Percentiles rank a stretch among this genome's conserved stretches.
Evolutionary conservation across 2,113 vertebrate genomes (phyloP).

Genomic region (Genyomyrus donnyi): DNA sequence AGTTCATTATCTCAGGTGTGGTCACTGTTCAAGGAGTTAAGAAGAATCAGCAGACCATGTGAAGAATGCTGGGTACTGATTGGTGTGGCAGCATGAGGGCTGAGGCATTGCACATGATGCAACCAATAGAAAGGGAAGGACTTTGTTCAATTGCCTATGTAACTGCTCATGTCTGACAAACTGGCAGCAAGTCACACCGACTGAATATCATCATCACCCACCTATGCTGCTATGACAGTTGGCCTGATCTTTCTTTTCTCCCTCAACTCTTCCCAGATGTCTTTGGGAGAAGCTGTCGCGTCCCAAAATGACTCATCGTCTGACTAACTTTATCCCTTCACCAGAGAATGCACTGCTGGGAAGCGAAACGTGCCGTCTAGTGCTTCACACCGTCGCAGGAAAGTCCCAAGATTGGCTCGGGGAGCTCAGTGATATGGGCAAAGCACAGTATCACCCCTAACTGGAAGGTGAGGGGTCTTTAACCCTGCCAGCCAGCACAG

Average conservation of each 20-base stretch:
- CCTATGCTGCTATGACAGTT: background rate
- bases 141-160: background rate
- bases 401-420: background rate
- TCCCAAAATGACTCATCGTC: constrained; percentile 25
- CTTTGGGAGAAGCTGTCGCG: background rate
- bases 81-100: background rate
- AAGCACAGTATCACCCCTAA: background rate
- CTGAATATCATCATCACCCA: background rate
- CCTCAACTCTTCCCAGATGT: background rate
- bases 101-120: background rate
- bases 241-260: background rate
- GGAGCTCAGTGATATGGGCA: background rate
- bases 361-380: background rate
- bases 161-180: background rate
- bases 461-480: background rate
- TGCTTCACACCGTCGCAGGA: constrained; percentile 20
- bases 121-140: background rate
- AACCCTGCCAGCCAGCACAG: background rate
- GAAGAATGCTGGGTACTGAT: background rate
- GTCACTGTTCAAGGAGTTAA: background rate
- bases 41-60: background rate
- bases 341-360: constrained; percentile 24
- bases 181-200: constrained; percentile 4
- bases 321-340: constrained; percentile 22
- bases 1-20: background rate